Evolutionary conservation across 1,140 invertebrate species (phyloP).

Genomic region (Drosophila ogumai): DNA sequence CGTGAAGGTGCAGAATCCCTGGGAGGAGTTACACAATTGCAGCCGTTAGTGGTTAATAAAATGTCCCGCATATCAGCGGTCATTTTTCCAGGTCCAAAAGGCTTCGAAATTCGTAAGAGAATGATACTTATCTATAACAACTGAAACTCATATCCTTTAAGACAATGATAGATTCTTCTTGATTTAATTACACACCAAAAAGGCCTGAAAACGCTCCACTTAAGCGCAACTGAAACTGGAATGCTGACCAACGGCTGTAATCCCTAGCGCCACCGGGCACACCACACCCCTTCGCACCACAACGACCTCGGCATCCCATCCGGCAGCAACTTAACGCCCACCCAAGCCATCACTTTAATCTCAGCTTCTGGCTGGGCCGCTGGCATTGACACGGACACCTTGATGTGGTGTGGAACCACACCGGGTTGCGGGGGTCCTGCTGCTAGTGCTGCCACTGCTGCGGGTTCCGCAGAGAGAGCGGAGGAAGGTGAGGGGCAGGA

Average conservation of each 20-base stretch:
- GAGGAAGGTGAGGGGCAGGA: background rate
- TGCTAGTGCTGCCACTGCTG: background rate
- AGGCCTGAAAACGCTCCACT: background rate
- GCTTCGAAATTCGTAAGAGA: too few relatives aligned
- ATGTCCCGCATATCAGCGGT: slow-evolving; percentile 5
- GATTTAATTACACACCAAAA: background rate
- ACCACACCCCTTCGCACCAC: background rate
- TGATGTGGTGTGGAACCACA: slow-evolving; percentile 8
- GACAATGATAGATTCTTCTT: background rate
- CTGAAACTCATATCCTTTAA: too few relatives aligned
- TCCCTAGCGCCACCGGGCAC: background rate
- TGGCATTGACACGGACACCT: slow-evolving; percentile 50
- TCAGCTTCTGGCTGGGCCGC: slow-evolving; percentile 30
- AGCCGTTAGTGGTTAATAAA: slow-evolving; percentile 29
- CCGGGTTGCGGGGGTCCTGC: background rate
- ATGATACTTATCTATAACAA: too few relatives aligned
- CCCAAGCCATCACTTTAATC: slow-evolving; percentile 28
- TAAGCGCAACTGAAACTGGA: background rate
- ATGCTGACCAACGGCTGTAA: background rate
- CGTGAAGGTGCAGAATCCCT: slow-evolving; percentile 6
- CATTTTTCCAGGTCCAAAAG: slow-evolving; percentile 8
- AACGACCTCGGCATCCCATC: slow-evolving; percentile 3
- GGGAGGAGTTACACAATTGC: background rate
- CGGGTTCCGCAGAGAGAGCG: background rate
- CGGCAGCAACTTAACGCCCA: background rate